phyloP scores from a whole-genome alignment of 1,140 invertebrate species.

The Drosophila miranda region DNA sequence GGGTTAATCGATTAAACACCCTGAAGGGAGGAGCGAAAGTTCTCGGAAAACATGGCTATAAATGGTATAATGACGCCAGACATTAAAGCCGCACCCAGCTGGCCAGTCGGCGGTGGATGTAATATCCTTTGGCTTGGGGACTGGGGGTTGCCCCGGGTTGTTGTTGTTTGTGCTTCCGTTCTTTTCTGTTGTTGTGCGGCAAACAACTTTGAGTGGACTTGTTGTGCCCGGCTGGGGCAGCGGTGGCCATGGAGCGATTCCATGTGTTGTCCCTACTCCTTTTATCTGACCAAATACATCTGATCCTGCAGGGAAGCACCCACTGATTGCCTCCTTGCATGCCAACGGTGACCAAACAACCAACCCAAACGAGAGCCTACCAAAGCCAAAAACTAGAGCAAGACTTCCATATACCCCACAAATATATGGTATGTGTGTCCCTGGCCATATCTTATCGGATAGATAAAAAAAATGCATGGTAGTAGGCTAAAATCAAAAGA shows the following conservation, averaged over 20 bases:
- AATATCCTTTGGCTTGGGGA: constrained; percentile 40
- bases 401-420: constrained; percentile 12
- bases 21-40: constrained; percentile 61
- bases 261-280: constrained; percentile 9
- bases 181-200: constrained; percentile 37
- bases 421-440: constrained; percentile 7
- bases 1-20: constrained; percentile 69
- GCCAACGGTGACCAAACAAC: constrained; percentile 27
- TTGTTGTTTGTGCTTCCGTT: constrained; percentile 3
- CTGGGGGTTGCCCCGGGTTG: constrained; percentile 48
- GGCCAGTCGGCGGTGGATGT: constrained; percentile 26
- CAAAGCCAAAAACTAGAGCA: constrained; percentile 40
- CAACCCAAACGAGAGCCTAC: constrained; percentile 11
- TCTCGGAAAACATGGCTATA: constrained; percentile 56
- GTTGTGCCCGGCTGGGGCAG: constrained; percentile 47
- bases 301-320: not conserved
- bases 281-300: constrained; percentile 44
- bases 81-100: constrained; percentile 67
- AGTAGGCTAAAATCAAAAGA: constrained; percentile 32
- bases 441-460: constrained; percentile 54
- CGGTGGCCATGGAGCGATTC: constrained; percentile 56
- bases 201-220: constrained; percentile 61
- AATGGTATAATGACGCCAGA: constrained; percentile 71
- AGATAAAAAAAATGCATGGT: constrained; percentile 52
- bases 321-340: constrained; percentile 26